Evolutionary conservation across 1,140 invertebrate species (phyloP).

Genomic region (Brachionus koreanus): DNA sequence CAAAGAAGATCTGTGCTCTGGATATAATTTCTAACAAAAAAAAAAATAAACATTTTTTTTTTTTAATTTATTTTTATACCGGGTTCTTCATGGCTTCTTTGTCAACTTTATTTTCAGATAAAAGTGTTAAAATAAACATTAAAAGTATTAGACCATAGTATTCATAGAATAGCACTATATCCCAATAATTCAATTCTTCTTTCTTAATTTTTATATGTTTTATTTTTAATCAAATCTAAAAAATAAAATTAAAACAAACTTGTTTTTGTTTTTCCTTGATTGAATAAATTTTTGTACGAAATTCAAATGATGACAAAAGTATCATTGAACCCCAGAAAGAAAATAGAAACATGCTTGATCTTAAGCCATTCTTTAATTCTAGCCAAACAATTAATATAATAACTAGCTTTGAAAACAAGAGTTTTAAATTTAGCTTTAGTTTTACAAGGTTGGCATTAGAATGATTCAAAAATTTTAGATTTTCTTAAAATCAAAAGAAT

Average conservation of each 20-base stretch:
- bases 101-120: not conserved
- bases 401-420: not conserved
- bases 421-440: not conserved
- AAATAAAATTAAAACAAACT: not conserved
- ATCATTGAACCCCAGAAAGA: not conserved
- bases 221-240: not conserved
- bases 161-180: not conserved
- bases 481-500: not conserved
- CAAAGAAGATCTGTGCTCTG: not conserved
- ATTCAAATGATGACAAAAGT: not conserved
- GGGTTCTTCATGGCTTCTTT: not conserved
- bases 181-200: not conserved
- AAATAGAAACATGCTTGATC: constrained; percentile 23
- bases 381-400: not conserved
- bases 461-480: too few species aligned
- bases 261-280: not conserved
- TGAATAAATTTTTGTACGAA: not conserved
- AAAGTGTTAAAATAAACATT: not conserved
- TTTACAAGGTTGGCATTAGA: not conserved
- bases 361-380: constrained; percentile 15
- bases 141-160: not conserved
- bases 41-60: not conserved
- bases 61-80: not conserved
- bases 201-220: not conserved
- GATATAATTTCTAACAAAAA: constrained; percentile 37